phyloP scores from a whole-genome alignment of 2,797 vertebrate species.

The Micropoecilia bifurca region DNA sequence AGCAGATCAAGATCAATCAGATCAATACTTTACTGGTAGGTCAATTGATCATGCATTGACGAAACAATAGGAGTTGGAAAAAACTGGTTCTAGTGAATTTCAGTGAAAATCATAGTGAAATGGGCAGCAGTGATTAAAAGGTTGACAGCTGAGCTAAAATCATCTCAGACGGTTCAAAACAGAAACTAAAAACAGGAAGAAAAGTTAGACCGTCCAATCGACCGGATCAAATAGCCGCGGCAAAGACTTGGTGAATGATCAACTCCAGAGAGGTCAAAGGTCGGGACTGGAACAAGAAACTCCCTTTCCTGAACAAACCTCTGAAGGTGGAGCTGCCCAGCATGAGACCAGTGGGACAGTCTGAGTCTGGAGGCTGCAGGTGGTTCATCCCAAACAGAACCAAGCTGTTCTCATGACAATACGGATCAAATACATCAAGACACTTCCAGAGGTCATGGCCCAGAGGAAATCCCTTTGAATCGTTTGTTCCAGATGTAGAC shows the following conservation, averaged over 20 bases:
- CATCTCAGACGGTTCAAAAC: background rate
- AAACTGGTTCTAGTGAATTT: background rate
- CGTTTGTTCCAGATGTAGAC: background rate
- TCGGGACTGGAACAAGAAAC: background rate
- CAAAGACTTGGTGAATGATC: background rate
- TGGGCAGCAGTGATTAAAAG: background rate
- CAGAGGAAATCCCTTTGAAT: background rate
- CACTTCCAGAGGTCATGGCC: background rate
- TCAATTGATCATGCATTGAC: background rate
- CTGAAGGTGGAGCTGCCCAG: background rate
- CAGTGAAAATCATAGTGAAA: background rate
- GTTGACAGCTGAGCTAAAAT: background rate
- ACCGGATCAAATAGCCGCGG: background rate
- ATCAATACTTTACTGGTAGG: background rate
- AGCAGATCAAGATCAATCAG: background rate
- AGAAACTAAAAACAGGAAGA: background rate
- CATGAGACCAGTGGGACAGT: background rate
- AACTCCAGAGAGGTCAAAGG: background rate
- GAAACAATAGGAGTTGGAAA: background rate
- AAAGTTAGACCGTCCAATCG: background rate
- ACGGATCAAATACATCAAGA: background rate
- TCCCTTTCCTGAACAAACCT: background rate
- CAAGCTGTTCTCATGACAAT: background rate
- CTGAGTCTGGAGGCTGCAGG: background rate
- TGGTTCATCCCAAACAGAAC: background rate